A percentile compares a stretch with the other conserved stretches of the same genome.
phyloP scores from a whole-genome alignment of 2,113 vertebrate species.

The Raja brachyura region DNA sequence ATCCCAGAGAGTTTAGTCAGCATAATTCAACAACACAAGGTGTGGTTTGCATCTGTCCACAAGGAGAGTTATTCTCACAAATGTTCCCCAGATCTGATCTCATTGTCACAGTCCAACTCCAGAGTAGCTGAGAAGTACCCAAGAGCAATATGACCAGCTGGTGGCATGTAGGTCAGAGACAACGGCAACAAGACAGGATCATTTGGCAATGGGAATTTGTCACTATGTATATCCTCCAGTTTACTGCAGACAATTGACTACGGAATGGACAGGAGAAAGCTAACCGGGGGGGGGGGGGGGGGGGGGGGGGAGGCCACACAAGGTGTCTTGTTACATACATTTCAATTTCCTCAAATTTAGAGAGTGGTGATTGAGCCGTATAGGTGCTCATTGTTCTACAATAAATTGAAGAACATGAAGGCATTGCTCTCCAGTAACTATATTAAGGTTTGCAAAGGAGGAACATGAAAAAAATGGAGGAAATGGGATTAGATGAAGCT shows the following conservation, averaged over 20 bases:
- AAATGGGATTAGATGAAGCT: neutral
- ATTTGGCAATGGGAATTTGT: neutral
- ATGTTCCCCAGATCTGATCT: neutral
- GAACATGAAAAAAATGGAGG: neutral
- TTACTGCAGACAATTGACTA: neutral
- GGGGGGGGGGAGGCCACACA: neutral
- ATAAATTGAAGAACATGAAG: neutral
- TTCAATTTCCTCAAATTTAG: neutral
- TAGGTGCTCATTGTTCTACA: neutral
- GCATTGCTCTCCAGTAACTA: neutral
- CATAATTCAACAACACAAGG: neutral
- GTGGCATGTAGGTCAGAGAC: neutral
- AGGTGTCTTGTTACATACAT: neutral
- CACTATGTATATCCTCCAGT: neutral
- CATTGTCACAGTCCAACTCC: neutral
- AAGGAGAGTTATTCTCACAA: neutral
- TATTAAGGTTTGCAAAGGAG: neutral
- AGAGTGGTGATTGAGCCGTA: neutral
- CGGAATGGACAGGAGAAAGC: neutral
- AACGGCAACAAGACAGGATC: neutral
- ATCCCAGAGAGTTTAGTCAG: neutral
- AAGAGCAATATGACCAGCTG: neutral
- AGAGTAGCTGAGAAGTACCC: neutral
- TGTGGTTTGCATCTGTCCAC: neutral
- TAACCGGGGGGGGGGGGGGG: too few relatives aligned